Base-by-base conservation (phyloP, 2,888 invertebrate genomes). In the Hypselothyrea guttata region DNA sequence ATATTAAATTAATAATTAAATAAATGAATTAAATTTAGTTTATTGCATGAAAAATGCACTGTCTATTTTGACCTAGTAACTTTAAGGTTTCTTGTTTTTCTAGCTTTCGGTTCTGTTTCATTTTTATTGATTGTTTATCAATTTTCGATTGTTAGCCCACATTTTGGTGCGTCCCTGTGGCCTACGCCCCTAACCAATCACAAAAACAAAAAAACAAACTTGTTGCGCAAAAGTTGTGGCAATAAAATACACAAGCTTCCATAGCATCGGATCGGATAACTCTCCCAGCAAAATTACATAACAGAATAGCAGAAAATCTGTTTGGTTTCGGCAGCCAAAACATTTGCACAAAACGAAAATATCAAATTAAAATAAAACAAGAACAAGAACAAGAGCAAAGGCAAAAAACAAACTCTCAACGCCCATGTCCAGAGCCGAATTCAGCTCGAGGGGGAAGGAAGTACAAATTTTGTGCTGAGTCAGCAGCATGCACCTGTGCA, bases 401-500 rank as follows among this genome's bases (percentile, higher is more conserved):
- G 22, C 22, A 22, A 37, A n/a, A 47, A 27, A 28, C 13, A 12
- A 68, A 47, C 60, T 54, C 74, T 60, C 67, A 61, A 55, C 68
- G 40, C 57, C 56, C 71, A 56, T 67, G 77, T 73, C 54, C 70
- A 22, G 22, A n/a, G 7, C 8, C 22, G 55, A 22, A 46, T 55
- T 55, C 47, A 48, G 34, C 38, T 49, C 41, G 27, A 40, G 45
- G 53, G 56, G 54, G n/a, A n/a, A 57, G 53, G 53, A 33, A 37
- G 56, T n/a, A 13, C 42, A 41, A 42, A 40, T 8, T 82, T 82
- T 78, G 9, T 78, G 78, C 72, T 71, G 64, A 13, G 33, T 78
- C 85, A 84, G 78, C 78, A 70, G 31, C 61, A 75, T 84, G 85
- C 78, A 79, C 78, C 85, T 79, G 85, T 84, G 79, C 85, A 78